Base-by-base conservation (phyloP, 37 sponge, comb jelly and placozoan species). In the Haliclona indistincta region DNA sequence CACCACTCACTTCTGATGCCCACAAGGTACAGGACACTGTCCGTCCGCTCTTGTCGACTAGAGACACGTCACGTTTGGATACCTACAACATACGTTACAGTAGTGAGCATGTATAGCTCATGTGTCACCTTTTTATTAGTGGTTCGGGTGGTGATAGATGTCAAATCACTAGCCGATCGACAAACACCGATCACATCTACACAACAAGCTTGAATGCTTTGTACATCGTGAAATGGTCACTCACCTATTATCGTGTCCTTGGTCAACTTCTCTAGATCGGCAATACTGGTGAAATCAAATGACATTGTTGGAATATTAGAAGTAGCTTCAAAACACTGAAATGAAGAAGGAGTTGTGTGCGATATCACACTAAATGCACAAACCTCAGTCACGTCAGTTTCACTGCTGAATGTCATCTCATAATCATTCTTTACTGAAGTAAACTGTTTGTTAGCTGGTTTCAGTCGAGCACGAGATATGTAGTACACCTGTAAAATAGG, bases 161-260 rank as follows among this genome's bases (percentile, higher is more conserved):
- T 26, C 0, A 91, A 34, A 11, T 95, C 96, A 41, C 67, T 58
- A 53, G 75, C 69, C 63, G 37, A 29, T 44, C 74, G 88, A 26
- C 84, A 88, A 52, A 95, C 83, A 52, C 96, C 96, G 49, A 92
- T 83, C 30, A 95, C 82, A 88, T 95, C 93, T 85, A 61, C 45
- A 73, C 17, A 47, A 38, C 0, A 37, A 10, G 26, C 76, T 34
- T 37, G 38, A 38, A 28, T 32, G 11, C 34, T 33, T 30, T 37
- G 13, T 36, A 71, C 45, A 35, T 38, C 15, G 36, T 26, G 11
- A 38, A 60, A 11, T 23, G 26, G 22, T 4, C 42, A 74, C 83
- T 41, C 15, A 91, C 91, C 92, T 54, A 91, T 83, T 8, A 95
- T 37, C 6, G 35, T 73, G 84, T 91, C 79, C 2, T 77, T 79